Evolutionary conservation across 2,888 invertebrate species (phyloP).

Genomic region (Cyclophora albipunctata): DNA sequence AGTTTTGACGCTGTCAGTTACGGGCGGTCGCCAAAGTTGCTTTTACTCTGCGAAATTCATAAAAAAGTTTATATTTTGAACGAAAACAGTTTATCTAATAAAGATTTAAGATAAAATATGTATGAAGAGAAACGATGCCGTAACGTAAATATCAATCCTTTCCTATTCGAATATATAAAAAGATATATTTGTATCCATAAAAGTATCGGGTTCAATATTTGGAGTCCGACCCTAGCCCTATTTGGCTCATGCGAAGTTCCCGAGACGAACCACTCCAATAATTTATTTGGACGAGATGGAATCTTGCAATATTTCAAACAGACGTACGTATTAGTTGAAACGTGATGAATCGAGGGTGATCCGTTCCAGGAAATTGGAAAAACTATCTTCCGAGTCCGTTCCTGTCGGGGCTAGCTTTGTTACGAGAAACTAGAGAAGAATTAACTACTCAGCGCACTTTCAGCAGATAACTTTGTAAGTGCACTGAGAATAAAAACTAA

Average conservation of each 20-base stretch:
- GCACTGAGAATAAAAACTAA: too few relatives aligned
- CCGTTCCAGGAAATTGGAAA: constrained; percentile 17
- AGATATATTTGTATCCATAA: background rate
- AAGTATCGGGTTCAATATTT: background rate
- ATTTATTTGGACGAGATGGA: constrained; percentile 2
- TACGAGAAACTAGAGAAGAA: too few relatives aligned
- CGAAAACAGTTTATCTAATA: too few relatives aligned
- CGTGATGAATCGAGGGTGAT: constrained; percentile 25
- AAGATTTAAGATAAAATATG: too few relatives aligned
- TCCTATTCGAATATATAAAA: background rate
- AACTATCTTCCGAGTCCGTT: background rate
- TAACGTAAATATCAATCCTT: background rate
- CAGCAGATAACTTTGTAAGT: too few relatives aligned
- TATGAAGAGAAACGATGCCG: background rate
- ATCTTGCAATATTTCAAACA: constrained; percentile 1
- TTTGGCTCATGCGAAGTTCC: background rate
- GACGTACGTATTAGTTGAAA: constrained; percentile 10
- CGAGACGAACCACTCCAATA: constrained; percentile 3
- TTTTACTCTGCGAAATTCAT: too few relatives aligned
- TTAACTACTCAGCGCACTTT: too few relatives aligned
- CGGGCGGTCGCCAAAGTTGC: too few relatives aligned
- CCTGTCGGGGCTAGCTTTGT: too few relatives aligned
- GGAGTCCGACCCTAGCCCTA: background rate
- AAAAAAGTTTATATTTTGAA: too few relatives aligned
- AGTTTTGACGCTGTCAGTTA: too few relatives aligned